Evolutionary conservation across 2,888 invertebrate species (phyloP).

Genomic region (Tachina grossa): DNA sequence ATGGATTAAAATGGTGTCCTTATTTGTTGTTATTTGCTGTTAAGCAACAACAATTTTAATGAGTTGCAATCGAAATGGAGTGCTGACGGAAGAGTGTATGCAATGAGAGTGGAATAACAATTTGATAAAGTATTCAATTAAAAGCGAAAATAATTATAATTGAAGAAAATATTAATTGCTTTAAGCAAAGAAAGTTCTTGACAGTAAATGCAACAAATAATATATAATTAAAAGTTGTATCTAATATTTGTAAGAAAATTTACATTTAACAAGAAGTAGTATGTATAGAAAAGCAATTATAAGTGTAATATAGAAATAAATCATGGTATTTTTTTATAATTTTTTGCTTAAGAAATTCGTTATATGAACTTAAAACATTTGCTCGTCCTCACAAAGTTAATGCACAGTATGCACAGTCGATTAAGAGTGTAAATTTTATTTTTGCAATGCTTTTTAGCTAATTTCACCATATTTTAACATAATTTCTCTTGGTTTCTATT

Average conservation of each 20-base stretch:
- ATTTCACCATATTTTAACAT: background rate
- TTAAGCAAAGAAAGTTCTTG: background rate
- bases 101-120: background rate
- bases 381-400: no score
- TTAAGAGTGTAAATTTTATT: no score
- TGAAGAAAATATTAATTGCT: conserved; percentile 15
- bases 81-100: background rate
- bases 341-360: no score
- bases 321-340: no score
- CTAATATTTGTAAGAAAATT: no score
- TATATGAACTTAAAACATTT: no score
- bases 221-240: background rate
- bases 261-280: no score
- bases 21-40: background rate
- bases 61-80: background rate
- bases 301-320: no score
- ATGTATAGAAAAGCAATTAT: no score
- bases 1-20: conserved; percentile 6
- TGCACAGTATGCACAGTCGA: no score
- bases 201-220: background rate
- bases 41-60: background rate
- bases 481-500: background rate
- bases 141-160: background rate
- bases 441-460: background rate
- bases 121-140: background rate